Evolutionary conservation across 2,113 vertebrate species (phyloP), one percentile per base, ranked within the genome.

Genomic region (Myotis yumanensis): DNA sequence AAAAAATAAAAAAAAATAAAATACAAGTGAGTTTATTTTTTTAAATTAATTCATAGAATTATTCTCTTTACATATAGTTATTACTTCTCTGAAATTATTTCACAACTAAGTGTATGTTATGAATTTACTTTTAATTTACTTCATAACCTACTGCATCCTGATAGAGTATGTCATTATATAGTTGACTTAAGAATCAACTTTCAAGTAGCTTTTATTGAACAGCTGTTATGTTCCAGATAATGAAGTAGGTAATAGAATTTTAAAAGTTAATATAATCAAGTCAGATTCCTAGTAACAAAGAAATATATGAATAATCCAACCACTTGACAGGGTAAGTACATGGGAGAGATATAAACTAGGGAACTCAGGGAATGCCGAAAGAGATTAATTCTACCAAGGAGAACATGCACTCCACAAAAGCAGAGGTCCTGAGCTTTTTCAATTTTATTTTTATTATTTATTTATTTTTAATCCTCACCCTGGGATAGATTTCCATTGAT

Each of bases 121-220:
- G 28, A 64, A 84, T 87, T 87, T 76, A 40, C 35, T 84, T 93
- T 91, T 85, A 46, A 15, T 66, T 91, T 79, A 82, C 20, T 95
- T 86, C 37, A 68, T 71, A 22, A 80, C 43, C 25, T 48, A 59
- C 15, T 28, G 10, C 14, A 83, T 81, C n/a, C 14, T 76, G 28
- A 72, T 11, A 71, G 32, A 57, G 23, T 92, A n/a, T 30, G 35
- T 94, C 52, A 77, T 62, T 72, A 82, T 7, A 14, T 30, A 22
- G 17, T 37, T 89, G 71, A 57, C 7, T 86, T 84, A 57, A 89
- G 40, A 46, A 68, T 68, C 2, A 83, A 73, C 28, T 91, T 93
- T 48, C 5, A 88, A 69, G 52, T 81, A 51, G 57, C 68, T 90
- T 43, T 94, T 83, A 76, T 51, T 72, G 17, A 91, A n/a, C 17